Base-by-base conservation (phyloP, 2,797 vertebrate species). In the Leptoclinus maculatus region DNA sequence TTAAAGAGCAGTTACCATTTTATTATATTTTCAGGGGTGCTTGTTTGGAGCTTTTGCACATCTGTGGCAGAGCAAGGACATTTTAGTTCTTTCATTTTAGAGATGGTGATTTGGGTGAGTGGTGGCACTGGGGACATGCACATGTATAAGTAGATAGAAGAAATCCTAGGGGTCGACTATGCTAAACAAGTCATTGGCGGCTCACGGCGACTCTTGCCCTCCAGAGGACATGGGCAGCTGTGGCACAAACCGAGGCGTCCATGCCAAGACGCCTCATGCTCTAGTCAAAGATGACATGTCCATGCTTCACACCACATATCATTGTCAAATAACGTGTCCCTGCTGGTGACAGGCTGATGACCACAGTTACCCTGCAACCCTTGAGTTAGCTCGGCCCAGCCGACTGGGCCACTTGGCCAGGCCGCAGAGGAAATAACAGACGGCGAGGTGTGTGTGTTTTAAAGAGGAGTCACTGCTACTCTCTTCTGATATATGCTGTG, bases 251-350 rank as follows among this genome's bases (percentile, higher is more conserved):
- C 47, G 72, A 81, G 79, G 88, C 54, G 19, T 83, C 77, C 76
- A 1, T 67, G 79, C 83, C 89, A 88, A 89, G 88, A 90, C 69
- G 57, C 66, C 77, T 87, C 84, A 73, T 81, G 88, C 82, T 89
- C 60, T 67, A 71, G 85, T 90, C 80, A 83, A 83, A 90, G 78
- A 87, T 93, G 91, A 92, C 91, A 90, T 79, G 73, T 83, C 71
- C 60, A 82, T 80, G 79, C 87, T 76, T 87, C 88, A 87, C 87
- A 89, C 79, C 87, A 83, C 86, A 85, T 91, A 88, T 91, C 86
- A 87, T 85, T 87, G 93, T 92, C 92, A 91, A 84, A 71, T 87
- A 87, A 84, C 47, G 43, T 88, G 84, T 91, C 88, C 84, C 85
- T 87, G 83, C 70, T 80, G 87, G 88, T 87, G 87, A 90, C 87